Percentiles rank a stretch among this genome's conserved stretches.
phyloP scores from a whole-genome alignment of 2,113 vertebrate species.

The Xerus inauris region DNA sequence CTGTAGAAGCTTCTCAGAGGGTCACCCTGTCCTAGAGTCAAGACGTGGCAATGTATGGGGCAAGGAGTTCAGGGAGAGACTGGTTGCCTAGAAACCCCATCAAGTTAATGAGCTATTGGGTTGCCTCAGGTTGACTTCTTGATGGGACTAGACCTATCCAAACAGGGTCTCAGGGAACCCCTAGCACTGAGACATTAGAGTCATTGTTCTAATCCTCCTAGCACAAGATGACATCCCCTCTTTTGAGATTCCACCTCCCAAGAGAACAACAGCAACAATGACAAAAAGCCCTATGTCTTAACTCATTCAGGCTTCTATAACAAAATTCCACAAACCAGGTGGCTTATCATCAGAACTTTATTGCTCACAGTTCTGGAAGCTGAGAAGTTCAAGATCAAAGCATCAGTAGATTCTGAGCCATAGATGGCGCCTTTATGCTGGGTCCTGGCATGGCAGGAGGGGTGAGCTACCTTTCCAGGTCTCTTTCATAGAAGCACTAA shows the following conservation, averaged over 20 bases:
- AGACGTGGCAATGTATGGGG: neutral
- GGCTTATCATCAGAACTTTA: neutral
- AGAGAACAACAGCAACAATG: neutral
- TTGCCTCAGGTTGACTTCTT: neutral
- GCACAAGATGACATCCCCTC: neutral
- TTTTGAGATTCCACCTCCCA: neutral
- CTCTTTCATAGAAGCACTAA: neutral
- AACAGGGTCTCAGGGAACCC: neutral
- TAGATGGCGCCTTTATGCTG: neutral
- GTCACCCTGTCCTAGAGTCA: neutral
- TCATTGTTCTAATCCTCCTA: neutral
- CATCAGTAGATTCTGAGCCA: neutral
- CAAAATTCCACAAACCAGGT: neutral
- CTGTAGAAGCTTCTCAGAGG: conserved; percentile 9
- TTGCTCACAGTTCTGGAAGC: neutral
- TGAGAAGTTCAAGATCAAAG: neutral
- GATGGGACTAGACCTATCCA: no score
- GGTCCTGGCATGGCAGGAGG: neutral
- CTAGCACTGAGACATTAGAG: neutral
- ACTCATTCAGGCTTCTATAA: neutral
- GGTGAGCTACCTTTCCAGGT: neutral
- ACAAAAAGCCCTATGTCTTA: neutral
- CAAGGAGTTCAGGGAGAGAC: neutral
- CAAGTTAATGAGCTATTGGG: neutral
- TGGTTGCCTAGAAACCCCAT: neutral